phyloP scores from a whole-genome alignment of 53 echinoderm and acorn worm species.

The Echinometra lucunter region DNA sequence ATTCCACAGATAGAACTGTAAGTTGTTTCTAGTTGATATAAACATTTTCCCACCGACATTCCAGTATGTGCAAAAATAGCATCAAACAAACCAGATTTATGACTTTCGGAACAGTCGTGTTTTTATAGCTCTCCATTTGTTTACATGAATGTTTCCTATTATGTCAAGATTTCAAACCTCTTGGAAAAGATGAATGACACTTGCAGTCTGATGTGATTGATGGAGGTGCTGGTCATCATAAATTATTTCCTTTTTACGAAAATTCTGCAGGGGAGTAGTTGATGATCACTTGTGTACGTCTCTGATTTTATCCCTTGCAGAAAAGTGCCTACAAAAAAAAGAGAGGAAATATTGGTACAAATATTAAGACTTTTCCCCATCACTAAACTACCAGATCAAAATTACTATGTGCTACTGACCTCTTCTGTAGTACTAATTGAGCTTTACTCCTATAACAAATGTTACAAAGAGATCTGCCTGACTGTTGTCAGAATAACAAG shows the following conservation, averaged over 20 bases:
- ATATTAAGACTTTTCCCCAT: background rate
- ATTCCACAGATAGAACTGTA: background rate
- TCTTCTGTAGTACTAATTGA: too few species aligned
- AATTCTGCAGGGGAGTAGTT: background rate
- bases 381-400: too few species aligned
- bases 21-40: background rate
- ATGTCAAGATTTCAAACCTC: background rate
- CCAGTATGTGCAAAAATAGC: background rate
- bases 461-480: too few species aligned
- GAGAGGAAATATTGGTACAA: background rate
- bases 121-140: background rate
- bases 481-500: too few species aligned
- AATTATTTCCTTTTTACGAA: background rate
- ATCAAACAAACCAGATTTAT: constrained; percentile 19
- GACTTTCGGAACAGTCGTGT: background rate
- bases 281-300: background rate
- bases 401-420: too few species aligned
- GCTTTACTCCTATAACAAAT: too few species aligned
- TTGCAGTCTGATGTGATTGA: background rate
- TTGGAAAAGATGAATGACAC: background rate
- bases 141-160: constrained; percentile 23
- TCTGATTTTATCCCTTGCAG: background rate
- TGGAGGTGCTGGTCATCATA: background rate
- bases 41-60: background rate
- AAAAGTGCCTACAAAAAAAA: background rate